A percentile compares a stretch with the other conserved stretches of the same genome.
These are phyloP conservation scores for Sphaerodactylus townsendi DNA, from an alignment of 2,113 vertebrate species.

Conservation along the genomic window DNA sequence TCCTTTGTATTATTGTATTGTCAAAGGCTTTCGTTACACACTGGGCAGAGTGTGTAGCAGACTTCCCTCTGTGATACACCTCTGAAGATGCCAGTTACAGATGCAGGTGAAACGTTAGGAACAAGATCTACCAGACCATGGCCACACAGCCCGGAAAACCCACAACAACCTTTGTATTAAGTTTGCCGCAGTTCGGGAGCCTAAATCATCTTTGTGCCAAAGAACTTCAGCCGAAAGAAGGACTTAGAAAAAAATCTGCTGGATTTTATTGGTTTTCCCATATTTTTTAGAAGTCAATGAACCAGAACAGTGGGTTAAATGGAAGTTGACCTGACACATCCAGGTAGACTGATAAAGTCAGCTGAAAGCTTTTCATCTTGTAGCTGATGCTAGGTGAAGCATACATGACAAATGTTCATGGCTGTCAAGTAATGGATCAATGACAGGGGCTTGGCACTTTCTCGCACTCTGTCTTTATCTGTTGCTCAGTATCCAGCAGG, in stretches of 20 bases:
- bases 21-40: too few relatives aligned
- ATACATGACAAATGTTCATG: constrained; percentile 82
- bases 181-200: neutral
- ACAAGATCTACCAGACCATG: too few relatives aligned
- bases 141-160: too few relatives aligned
- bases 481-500: rapidly evolving
- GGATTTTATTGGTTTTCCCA: constrained; percentile 76
- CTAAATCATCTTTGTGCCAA: neutral
- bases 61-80: too few relatives aligned
- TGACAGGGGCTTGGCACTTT: constrained; percentile 27
- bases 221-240: neutral
- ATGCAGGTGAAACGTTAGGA: too few relatives aligned
- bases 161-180: neutral
- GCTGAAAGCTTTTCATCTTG: constrained; percentile 82
- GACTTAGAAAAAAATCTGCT: neutral
- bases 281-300: constrained; percentile 79
- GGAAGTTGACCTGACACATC: constrained; percentile 83
- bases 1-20: neutral
- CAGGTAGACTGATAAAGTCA: constrained; percentile 81
- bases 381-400: constrained; percentile 80
- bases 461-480: rapidly evolving
- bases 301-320: constrained; percentile 86
- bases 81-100: too few relatives aligned
- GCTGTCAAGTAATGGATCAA: constrained; percentile 78
- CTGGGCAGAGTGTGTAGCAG: too few relatives aligned